Evolutionary conservation across 2,888 invertebrate species (phyloP), one percentile per base, ranked within the genome.

Genomic region (Sesamia inferens): DNA sequence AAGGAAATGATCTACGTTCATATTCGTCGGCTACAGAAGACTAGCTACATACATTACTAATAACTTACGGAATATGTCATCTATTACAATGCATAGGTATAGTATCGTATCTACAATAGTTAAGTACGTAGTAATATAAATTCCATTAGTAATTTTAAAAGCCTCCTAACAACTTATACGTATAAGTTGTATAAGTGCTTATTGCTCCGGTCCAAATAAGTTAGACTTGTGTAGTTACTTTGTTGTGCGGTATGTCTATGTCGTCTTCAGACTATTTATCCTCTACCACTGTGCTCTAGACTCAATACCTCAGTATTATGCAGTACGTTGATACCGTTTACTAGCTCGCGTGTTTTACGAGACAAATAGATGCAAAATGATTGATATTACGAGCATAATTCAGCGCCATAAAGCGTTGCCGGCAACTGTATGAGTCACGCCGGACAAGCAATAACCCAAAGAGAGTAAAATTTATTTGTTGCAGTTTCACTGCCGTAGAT

Each of bases 381-480:
- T 82, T 75, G 79, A 76, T 82, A 83, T 83, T 83, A 80, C 61
- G 58, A 79, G 68, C 67, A 70, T 82, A 61, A 62, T 78, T 67
- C 59, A 75, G 54, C 42, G n/a, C 24, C 31, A 55, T 76, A 68
- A 54, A 82, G 39, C 78, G 54, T 68, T 74, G 61, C 44, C 31
- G 31, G 76, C 83, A 67, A 78, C 74, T 69, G 57, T 63, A 71
- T 83, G 83, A 82, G 61, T 82, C 80, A 82, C 48, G 58, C 31
- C 63, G 31, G 64, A 76, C 84, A 78, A 69, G 64, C 66, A 74
- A 83, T 81, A 71, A 68, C 71, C 74, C 14, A 71, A 78, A 81
- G 84, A 81, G 74, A 79, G 84, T 82, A 74, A 84, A 81, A 84
- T 81, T 79, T 83, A 74, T 81, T 78, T 64, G 74, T 71, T 71